Conservation (phyloP, 2,888 invertebrate species). For the Caenorhabditis sp. region DNA sequence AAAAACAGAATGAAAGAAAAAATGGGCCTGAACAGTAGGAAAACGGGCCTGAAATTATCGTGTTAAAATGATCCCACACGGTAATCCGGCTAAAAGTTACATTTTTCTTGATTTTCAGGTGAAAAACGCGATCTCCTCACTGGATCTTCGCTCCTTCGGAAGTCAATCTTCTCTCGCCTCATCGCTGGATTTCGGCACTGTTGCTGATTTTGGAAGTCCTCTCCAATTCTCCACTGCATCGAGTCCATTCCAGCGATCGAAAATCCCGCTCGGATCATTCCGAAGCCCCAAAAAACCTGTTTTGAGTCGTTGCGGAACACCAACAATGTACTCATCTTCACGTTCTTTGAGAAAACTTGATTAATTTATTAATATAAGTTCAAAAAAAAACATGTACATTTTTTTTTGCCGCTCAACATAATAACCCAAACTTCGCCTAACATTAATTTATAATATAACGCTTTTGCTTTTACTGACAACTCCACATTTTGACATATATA, state of each 20-base stretch:
- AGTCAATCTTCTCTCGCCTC: conserved; percentile 44
- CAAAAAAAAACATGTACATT: no score
- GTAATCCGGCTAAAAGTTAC: not conserved
- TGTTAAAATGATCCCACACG: no score
- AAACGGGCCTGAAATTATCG: no score
- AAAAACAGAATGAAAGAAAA: no score
- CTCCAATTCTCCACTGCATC: conserved; percentile 41
- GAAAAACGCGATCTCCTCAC: conserved; percentile 46
- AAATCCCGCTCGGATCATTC: conserved; percentile 49
- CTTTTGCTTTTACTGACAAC: not conserved
- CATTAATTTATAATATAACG: not conserved
- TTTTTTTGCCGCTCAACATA: not conserved
- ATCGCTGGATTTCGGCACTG: conserved; percentile 48
- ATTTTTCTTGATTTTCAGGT: conserved; percentile 23
- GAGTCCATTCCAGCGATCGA: conserved; percentile 36
- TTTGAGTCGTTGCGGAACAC: conserved; percentile 26
- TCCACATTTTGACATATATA: not conserved
- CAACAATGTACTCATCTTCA: conserved; percentile 24
- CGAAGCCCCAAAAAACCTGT: conserved; percentile 38
- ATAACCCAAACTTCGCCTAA: not conserved
- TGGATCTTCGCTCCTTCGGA: conserved; percentile 56
- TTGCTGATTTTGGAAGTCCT: conserved; percentile 50
- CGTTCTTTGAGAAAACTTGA: not conserved
- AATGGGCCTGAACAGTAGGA: no score
- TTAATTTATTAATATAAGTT: not conserved